phyloP scores from a whole-genome alignment of 2,888 invertebrate genomes.

The Colletes collaris region DNA sequence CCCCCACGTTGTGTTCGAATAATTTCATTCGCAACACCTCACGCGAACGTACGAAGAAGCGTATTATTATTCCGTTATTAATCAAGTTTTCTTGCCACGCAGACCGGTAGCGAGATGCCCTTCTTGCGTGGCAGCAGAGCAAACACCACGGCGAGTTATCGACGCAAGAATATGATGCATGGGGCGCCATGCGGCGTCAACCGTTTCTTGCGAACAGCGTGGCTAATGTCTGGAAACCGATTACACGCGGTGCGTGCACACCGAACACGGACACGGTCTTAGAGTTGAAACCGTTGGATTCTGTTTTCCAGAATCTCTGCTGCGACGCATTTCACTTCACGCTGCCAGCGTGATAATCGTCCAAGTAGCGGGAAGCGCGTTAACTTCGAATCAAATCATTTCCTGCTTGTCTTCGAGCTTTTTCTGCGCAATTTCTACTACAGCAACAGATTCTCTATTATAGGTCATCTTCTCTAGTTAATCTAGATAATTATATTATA shows the following conservation, averaged over 20 bases:
- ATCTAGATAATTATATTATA: no score
- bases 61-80: slow-evolving; percentile 81
- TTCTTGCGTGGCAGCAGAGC: slow-evolving; percentile 71
- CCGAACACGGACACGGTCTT: slow-evolving; percentile 12
- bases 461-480: no score
- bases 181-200: slow-evolving; percentile 72
- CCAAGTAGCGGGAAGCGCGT: neutral
- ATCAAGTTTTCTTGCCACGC: slow-evolving; percentile 78
- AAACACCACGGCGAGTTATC: slow-evolving; percentile 69
- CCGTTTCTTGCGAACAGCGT: slow-evolving; percentile 60
- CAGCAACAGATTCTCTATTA: no score
- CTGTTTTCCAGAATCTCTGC: slow-evolving; percentile 23
- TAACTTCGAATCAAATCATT: neutral
- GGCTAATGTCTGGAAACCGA: slow-evolving; percentile 64
- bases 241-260: slow-evolving; percentile 57
- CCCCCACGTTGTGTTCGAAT: slow-evolving; percentile 4
- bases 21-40: slow-evolving; percentile 37
- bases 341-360: neutral
- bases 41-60: slow-evolving; percentile 42
- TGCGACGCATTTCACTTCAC: slow-evolving; percentile 4
- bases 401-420: neutral
- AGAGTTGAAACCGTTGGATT: neutral
- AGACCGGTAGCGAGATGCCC: slow-evolving; percentile 70
- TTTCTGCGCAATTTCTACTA: no score
- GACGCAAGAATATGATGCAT: slow-evolving; percentile 74